These are phyloP conservation scores for Tachystola acroxantha DNA, from an alignment of 2,888 invertebrate species.

Conservation along the genomic window DNA sequence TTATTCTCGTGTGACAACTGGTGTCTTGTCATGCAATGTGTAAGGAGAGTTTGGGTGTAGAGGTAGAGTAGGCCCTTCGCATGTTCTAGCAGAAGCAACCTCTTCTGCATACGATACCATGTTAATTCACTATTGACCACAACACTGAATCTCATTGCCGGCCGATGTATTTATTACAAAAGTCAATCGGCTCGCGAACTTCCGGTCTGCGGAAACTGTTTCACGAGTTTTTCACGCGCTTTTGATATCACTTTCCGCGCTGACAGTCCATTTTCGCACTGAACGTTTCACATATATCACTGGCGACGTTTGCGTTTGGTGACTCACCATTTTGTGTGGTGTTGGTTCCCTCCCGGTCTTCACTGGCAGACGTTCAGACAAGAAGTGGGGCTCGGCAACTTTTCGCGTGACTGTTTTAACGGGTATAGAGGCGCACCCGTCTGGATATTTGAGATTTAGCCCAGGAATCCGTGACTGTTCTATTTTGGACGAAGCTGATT, in stretches of 20 bases:
- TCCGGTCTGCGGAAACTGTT: constrained; percentile 64
- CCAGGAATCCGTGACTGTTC: constrained; percentile 77
- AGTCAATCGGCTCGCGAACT: constrained; percentile 40
- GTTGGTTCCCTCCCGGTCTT: constrained; percentile 81
- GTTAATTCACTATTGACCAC: constrained; percentile 54
- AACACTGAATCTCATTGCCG: constrained; percentile 45
- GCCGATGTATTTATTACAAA: constrained; percentile 22
- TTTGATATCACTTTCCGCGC: constrained; percentile 49
- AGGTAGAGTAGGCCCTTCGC: constrained; percentile 37
- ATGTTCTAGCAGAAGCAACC: constrained; percentile 30
- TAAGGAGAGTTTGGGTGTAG: constrained; percentile 33
- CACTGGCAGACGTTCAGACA: constrained; percentile 86
- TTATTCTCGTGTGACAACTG: constrained; percentile 51
- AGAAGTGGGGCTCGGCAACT: constrained; percentile 86
- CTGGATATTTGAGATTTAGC: constrained; percentile 81
- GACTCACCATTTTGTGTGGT: constrained; percentile 84
- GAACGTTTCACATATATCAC: constrained; percentile 68
- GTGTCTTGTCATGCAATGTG: constrained; percentile 44
- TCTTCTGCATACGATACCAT: constrained; percentile 40
- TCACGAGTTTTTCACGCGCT: constrained; percentile 45
- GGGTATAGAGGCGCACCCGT: constrained; percentile 84
- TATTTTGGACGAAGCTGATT: constrained; percentile 69
- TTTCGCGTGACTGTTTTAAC: constrained; percentile 85
- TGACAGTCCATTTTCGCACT: constrained; percentile 63
- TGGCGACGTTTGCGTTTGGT: constrained; percentile 54